These are phyloP conservation scores for Panopea generosa DNA, from an alignment of 2,888 invertebrate species.

Conservation along the genomic window DNA sequence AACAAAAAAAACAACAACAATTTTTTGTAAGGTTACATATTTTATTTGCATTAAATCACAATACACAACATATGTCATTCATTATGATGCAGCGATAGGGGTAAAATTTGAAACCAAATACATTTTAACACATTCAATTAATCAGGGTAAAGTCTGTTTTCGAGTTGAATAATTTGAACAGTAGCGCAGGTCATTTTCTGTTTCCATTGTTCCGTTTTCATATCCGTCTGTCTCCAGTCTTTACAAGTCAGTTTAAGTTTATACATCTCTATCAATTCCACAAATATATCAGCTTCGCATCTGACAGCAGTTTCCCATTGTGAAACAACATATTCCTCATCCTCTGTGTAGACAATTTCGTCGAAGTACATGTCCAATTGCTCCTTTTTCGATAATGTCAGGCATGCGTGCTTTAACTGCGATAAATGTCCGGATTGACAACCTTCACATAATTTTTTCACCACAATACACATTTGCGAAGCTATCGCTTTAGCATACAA, in stretches of 20 bases:
- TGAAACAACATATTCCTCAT: slow-evolving; percentile 30
- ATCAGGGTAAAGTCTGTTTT: slow-evolving; percentile 13
- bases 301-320: no score
- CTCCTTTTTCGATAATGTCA: slow-evolving; percentile 9
- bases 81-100: no score
- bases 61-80: no score
- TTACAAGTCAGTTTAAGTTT: slow-evolving; percentile 37
- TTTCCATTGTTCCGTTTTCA: slow-evolving; percentile 39
- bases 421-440: slow-evolving; percentile 29
- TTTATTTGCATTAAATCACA: no score
- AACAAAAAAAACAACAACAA: no score
- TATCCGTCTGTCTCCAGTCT: slow-evolving; percentile 40
- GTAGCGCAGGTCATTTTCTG: slow-evolving; percentile 24
- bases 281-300: no score
- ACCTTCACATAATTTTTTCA: slow-evolving; percentile 34
- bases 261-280: slow-evolving; percentile 19
- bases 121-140: no score
- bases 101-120: no score
- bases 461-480: slow-evolving; percentile 14
- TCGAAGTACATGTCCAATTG: slow-evolving; percentile 38
- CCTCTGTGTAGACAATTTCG: slow-evolving; percentile 25
- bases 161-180: slow-evolving; percentile 21
- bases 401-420: slow-evolving; percentile 33
- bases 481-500: slow-evolving; percentile 38
- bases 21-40: no score